Percentiles rank a stretch among this genome's conserved stretches.
phyloP scores from a whole-genome alignment of 2,888 invertebrate genomes.

The Pterostichus madidus region DNA sequence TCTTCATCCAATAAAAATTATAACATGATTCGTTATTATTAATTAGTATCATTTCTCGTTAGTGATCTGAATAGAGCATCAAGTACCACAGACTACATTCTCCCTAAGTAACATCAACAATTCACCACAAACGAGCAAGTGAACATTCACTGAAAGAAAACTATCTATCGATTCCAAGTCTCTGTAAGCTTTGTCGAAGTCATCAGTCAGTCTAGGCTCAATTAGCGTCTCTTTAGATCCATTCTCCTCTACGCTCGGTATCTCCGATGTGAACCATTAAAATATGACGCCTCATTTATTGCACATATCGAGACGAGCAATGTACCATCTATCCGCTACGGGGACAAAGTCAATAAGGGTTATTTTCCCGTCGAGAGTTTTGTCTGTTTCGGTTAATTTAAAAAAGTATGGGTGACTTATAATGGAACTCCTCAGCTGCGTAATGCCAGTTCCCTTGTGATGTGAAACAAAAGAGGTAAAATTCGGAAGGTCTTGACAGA shows the following conservation, averaged over 20 bases:
- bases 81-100: background rate
- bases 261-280: constrained; percentile 71
- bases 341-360: constrained; percentile 45
- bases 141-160: constrained; percentile 16
- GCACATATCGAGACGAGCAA: constrained; percentile 69
- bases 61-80: background rate
- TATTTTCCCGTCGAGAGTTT: constrained; percentile 54
- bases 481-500: constrained; percentile 53
- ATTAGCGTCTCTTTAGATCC: constrained; percentile 58
- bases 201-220: constrained; percentile 59
- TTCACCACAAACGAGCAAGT: constrained; percentile 54
- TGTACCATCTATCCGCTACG: constrained; percentile 33
- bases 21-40: background rate
- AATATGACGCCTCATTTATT: constrained; percentile 73
- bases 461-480: constrained; percentile 68
- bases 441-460: constrained; percentile 70
- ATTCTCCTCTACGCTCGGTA: constrained; percentile 1
- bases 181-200: constrained; percentile 50
- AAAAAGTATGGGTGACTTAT: constrained; percentile 72
- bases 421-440: constrained; percentile 73
- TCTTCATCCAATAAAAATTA: no score
- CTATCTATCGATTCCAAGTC: constrained; percentile 57
- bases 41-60: constrained; percentile 1
- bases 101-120: constrained; percentile 8
- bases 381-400: constrained; percentile 71